Base-by-base conservation (phyloP, 2,113 vertebrate species). In the Porphyrio hochstetteri region DNA sequence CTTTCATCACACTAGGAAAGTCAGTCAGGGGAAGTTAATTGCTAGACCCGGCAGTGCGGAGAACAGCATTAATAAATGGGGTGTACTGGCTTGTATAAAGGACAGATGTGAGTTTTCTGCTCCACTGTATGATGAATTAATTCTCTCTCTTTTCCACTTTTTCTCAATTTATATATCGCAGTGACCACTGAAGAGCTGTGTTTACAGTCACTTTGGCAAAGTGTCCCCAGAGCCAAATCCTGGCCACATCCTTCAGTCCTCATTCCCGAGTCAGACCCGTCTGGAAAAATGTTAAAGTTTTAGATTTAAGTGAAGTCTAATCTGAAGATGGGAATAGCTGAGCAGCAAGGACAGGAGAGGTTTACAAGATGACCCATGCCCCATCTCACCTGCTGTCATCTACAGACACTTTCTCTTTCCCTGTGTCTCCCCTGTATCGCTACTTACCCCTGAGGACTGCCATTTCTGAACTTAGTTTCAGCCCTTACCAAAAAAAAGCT, bases 51-150 rank as follows among this genome's bases (percentile, higher is more conserved):
- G 88, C 96, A 97, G 95, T 90, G 95, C 74, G 11, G 69, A 97
- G 97, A 97, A 97, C 92, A 97, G 93, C 96, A 96, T 97, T 98
- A 98, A 98, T 98, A 98, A 98, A 98, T 98, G 97, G 97, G 93
- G 97, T 98, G 97, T 97, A 98, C 95, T 98, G 97, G 93, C 84
- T 97, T 98, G 98, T 96, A 96, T 96, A 97, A 97, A 96, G 95
- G 98, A 98, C 98, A 98, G 98, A 98, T 98, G 98, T 97, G 98
- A 97, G 96, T 96, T 98, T 98, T 98, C 97, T 98, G 97, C 97
- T 98, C 72, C 83, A 95, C 91, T 97, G 97, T 98, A 97, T 17
- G 4, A 97, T 94, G 91, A 97, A 98, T 98, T 98, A 98, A 97
- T 98, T 97, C 86, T 90, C 94, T 92, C 89, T 95, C 53, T 93